Percentiles rank a stretch among this genome's conserved stretches.
Evolutionary conservation across 2,888 invertebrate genomes (phyloP).

Genomic region (Neocrepidodera transversa): DNA sequence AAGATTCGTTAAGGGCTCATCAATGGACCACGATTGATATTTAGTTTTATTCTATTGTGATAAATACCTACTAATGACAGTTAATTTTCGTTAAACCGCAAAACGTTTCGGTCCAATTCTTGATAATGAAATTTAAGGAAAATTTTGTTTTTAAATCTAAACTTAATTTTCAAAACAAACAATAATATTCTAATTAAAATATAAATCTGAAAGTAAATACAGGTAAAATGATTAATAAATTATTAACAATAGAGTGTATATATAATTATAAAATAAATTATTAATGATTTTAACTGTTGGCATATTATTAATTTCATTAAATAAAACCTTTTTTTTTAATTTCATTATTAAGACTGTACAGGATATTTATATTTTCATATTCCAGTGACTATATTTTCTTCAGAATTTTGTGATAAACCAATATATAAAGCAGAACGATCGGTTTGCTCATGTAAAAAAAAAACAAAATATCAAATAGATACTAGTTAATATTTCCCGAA

Average conservation of each 20-base stretch:
- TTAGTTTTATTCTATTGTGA: conserved; percentile 35
- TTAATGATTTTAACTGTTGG: too few relatives aligned
- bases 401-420: conserved; percentile 8
- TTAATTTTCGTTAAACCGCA: conserved; percentile 12
- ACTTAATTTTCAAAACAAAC: too few relatives aligned
- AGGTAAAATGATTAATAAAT: too few relatives aligned
- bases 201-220: too few relatives aligned
- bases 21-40: conserved; percentile 41
- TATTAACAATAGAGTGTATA: too few relatives aligned
- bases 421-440: neutral
- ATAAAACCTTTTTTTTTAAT: neutral
- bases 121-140: too few relatives aligned
- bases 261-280: too few relatives aligned
- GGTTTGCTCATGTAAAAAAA: conserved; percentile 9
- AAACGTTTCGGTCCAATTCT: too few relatives aligned
- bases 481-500: conserved; percentile 11
- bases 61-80: conserved; percentile 27
- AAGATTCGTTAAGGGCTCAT: conserved; percentile 45
- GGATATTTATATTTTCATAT: neutral
- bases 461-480: conserved; percentile 13
- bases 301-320: too few relatives aligned
- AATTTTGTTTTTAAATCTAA: too few relatives aligned
- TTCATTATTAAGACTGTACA: neutral
- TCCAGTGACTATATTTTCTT: conserved; percentile 4
- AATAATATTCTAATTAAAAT: too few relatives aligned